phyloP scores from a whole-genome alignment of 2,888 invertebrate species.

The Unio pictorum region DNA sequence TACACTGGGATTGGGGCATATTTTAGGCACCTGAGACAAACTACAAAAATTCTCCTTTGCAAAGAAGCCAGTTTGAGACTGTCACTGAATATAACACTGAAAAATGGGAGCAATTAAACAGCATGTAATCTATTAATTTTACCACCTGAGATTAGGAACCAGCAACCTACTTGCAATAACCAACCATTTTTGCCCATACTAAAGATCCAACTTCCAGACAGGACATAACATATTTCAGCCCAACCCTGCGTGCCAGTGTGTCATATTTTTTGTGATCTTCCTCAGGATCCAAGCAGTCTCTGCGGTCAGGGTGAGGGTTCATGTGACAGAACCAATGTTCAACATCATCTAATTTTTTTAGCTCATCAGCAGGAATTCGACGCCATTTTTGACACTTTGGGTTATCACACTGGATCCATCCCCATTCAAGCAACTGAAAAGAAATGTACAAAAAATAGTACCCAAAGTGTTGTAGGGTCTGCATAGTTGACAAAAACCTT shows the following conservation, averaged over 20 bases:
- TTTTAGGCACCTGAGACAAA: no score
- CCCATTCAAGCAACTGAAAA: conserved; percentile 47
- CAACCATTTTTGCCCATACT: conserved; percentile 65
- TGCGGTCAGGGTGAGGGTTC: conserved; percentile 49
- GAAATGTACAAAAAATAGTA: not conserved
- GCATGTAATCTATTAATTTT: no score
- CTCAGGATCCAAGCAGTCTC: conserved; percentile 54
- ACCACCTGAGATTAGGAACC: no score
- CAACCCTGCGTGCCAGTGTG: conserved; percentile 50
- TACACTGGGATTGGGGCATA: no score
- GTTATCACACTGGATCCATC: conserved; percentile 68
- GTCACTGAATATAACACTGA: no score
- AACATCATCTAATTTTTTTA: conserved; percentile 27
- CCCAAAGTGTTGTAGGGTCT: no score
- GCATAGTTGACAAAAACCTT: no score
- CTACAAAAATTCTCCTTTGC: no score
- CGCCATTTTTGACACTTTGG: conserved; percentile 65
- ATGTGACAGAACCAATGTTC: conserved; percentile 61
- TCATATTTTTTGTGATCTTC: conserved; percentile 54
- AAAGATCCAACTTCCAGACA: conserved; percentile 50
- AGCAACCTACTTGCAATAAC: conserved; percentile 59
- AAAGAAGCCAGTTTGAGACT: no score
- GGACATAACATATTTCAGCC: conserved; percentile 57
- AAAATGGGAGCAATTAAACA: no score
- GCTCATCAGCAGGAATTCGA: conserved; percentile 36